Base-by-base conservation (phyloP, 2,888 invertebrate genomes). In the Thera britannica region DNA sequence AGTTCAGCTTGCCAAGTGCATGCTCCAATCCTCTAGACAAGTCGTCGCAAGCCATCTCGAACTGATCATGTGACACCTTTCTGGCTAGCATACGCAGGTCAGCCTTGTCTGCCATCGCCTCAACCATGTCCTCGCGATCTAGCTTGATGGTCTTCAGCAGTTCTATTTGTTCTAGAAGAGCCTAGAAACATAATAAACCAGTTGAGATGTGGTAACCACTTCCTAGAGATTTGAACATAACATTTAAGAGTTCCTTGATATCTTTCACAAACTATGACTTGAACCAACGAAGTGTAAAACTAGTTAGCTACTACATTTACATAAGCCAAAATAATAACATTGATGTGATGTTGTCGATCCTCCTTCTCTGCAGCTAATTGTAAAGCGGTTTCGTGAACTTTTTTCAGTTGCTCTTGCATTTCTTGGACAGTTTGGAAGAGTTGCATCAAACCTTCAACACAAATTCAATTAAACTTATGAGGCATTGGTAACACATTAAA, bases 91-190 rank as follows among this genome's bases (percentile, higher is more conserved):
- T 92, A 1, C 95, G 94, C 60, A 95, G 91, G 81, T 97, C 97
- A 0, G 96, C 97, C 85, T 97, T 97, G 65, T 96, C 96, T 0
- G 96, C 96, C 75, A 97, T 90, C 2, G 96, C 95, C 70, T 96
- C 96, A 67, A 95, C 95, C 75, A 97, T 93, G 75, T 96, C 96
- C 75, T 95, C 96, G 70, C 95, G 95, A 75, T 97, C 96, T 3
- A 96, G 94, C 85, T 97, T 97, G 0, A 95, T 90, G 0, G 93
- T 94, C 78, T 95, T 96, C 71, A 97, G 79, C 11, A 95, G 77
- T 76, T 96, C 96, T 58, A 96, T 94, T 89, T 96, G 95, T 82
- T 96, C 96, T 64, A 95, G 79, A 57, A 96, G 82, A 8, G 93
- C 90, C 96, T 96, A 75, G 46, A 72, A 64, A 60, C 5, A 57